These are phyloP conservation scores for Sorex fumeus DNA, from an alignment of 2,113 vertebrate genomes.

Conservation along the genomic window DNA sequence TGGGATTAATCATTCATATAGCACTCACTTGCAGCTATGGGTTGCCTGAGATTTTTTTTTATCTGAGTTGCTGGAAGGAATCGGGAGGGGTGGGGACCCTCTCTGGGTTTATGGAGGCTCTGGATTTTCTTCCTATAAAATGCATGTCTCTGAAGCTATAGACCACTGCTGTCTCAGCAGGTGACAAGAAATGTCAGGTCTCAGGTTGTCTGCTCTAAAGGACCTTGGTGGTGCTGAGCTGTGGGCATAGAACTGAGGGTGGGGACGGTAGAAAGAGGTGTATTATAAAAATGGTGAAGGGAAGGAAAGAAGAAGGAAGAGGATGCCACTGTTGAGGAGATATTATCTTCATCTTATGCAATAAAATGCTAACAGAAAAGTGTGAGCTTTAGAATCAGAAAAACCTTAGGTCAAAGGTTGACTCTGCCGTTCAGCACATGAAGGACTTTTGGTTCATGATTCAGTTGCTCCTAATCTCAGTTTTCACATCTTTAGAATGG, in stretches of 20 bases:
- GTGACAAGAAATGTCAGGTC: background rate
- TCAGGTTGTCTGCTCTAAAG: background rate
- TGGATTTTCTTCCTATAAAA: background rate
- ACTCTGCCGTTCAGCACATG: background rate
- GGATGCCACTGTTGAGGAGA: background rate
- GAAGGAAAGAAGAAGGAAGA: background rate
- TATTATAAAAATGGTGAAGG: background rate
- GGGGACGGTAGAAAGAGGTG: background rate
- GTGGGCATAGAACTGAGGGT: background rate
- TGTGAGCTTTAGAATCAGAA: background rate
- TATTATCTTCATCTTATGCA: background rate
- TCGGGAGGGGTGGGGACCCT: background rate
- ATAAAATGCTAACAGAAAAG: background rate
- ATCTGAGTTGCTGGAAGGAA: background rate
- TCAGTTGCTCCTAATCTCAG: background rate
- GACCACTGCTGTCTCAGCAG: background rate
- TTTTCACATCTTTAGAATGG: slow-evolving; percentile 23
- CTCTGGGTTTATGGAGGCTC: background rate
- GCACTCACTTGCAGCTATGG: background rate
- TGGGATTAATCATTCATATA: background rate
- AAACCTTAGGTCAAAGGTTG: background rate
- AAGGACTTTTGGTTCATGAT: no score
- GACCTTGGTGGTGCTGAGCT: background rate
- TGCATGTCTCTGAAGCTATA: slow-evolving; percentile 16
- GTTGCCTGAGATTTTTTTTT: background rate